phyloP scores from a whole-genome alignment of 2,888 invertebrate genomes.

The Ligdia adustata region DNA sequence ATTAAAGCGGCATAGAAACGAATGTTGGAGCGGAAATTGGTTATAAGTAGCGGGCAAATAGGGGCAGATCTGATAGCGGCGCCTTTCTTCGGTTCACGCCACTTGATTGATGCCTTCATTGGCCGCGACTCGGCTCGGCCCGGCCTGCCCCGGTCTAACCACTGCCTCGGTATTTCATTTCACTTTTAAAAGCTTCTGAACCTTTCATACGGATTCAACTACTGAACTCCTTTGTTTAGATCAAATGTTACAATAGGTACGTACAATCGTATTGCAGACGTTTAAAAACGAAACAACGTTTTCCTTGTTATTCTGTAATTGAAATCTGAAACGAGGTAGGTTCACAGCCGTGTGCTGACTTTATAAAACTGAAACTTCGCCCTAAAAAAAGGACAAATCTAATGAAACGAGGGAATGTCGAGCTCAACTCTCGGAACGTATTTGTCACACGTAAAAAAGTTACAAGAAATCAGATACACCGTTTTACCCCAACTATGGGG shows the following conservation, averaged over 20 bases:
- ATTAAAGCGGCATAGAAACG: slow-evolving; percentile 46
- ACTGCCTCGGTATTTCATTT: background rate
- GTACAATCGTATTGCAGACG: too few relatives aligned
- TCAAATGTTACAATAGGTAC: too few relatives aligned
- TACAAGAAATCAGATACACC: slow-evolving; percentile 60
- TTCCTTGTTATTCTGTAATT: too few relatives aligned
- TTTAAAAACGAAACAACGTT: too few relatives aligned
- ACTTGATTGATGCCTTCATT: slow-evolving; percentile 80
- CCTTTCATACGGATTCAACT: too few relatives aligned
- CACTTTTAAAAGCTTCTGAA: background rate
- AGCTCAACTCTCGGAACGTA: slow-evolving; percentile 29
- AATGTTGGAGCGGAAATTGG: slow-evolving; percentile 76
- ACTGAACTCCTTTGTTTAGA: too few relatives aligned
- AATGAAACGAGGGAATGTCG: slow-evolving; percentile 26
- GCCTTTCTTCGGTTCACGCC: slow-evolving; percentile 72
- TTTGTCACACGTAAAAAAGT: slow-evolving; percentile 44
- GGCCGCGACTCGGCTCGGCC: slow-evolving; percentile 28
- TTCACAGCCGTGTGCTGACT: slow-evolving; percentile 2
- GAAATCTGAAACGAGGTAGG: background rate
- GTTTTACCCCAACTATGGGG: slow-evolving; percentile 46
- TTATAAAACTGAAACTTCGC: slow-evolving; percentile 14
- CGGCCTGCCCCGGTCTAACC: background rate
- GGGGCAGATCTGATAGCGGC: slow-evolving; percentile 69
- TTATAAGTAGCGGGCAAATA: slow-evolving; percentile 76
- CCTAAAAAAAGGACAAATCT: slow-evolving; percentile 22